Base-by-base conservation (phyloP, 2,797 vertebrate genomes). In the Enteromius argenteus region DNA sequence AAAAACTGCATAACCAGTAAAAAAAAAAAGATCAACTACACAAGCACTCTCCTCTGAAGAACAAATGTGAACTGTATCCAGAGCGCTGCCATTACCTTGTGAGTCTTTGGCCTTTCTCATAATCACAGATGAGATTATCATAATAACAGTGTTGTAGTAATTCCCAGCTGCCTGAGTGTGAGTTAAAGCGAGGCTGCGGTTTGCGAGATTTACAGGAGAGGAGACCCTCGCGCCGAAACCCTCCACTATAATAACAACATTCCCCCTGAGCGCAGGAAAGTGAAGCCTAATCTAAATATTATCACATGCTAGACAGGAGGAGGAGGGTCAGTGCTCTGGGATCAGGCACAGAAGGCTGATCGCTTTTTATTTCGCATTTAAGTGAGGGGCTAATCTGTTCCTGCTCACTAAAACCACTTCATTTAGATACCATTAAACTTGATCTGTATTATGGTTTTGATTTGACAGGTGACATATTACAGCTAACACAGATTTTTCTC, bases 261-360 rank as follows among this genome's bases (percentile, higher is more conserved):
- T 62, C 64, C 85, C 67, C 44, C 64, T 9, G 69, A 84, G 79
- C 19, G 35, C n/a, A 83, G 69, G 66, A 87, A 80, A 85, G 74
- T 49, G 13, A 62, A 73, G 72, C 77, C 71, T 84, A 85, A 81
- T 72, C 69, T 90, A 51, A 90, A 88, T 84, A 80, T 87, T 84
- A 87, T 84, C 84, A 17, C 81, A 62, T 49, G 51, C 62, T 68
- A 46, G 37, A 42, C 23, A 79, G 79, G 49, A 74, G 80, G 71
- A 46, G 51, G 30, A 78, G 85, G 84, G 86, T 86, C 84, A 88
- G 79, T 37, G 62, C 37, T 83, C 66, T 23, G 64, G 56, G 23
- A 49, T 21, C 69, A 64, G 51, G 30, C 49, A 80, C 42, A 30
- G 46, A 71, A 68, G 46, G 56, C 39, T 6, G 37, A 53, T 60